These are phyloP conservation scores for Pseudomyrmex concolor DNA, from an alignment of 1,140 invertebrate genomes.

Conservation along the genomic window DNA sequence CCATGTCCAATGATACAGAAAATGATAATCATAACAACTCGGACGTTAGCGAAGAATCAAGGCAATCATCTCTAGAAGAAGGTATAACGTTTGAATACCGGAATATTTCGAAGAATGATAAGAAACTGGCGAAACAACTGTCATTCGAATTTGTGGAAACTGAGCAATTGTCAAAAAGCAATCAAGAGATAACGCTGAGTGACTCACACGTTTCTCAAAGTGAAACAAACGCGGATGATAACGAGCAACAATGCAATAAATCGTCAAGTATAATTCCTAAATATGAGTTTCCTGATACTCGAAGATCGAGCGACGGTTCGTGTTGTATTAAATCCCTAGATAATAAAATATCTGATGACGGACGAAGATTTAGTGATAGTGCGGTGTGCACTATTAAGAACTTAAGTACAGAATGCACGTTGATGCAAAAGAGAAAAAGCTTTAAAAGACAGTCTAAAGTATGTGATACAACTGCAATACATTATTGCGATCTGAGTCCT, in stretches of 20 bases:
- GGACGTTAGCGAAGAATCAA: slow-evolving; percentile 20
- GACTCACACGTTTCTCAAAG: slow-evolving; percentile 1
- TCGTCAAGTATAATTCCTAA: neutral
- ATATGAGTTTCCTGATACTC: slow-evolving; percentile 41
- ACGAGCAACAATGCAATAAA: neutral
- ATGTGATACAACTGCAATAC: slow-evolving; percentile 63
- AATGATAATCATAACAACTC: neutral
- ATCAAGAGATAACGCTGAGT: neutral
- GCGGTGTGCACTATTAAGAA: slow-evolving; percentile 54
- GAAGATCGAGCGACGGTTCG: slow-evolving; percentile 75
- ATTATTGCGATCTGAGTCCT: slow-evolving; percentile 45
- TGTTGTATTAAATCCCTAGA: slow-evolving; percentile 8
- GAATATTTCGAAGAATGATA: slow-evolving; percentile 29
- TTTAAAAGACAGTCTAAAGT: slow-evolving; percentile 78
- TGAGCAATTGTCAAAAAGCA: slow-evolving; percentile 23
- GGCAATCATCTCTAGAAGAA: slow-evolving; percentile 37
- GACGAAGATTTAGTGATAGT: slow-evolving; percentile 76
- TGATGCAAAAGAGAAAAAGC: slow-evolving; percentile 69
- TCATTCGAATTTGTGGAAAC: slow-evolving; percentile 57
- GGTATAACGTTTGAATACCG: slow-evolving; percentile 1
- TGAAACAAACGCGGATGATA: slow-evolving; percentile 12
- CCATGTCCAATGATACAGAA: neutral
- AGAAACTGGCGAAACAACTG: slow-evolving; percentile 62
- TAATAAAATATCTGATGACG: slow-evolving; percentile 34
- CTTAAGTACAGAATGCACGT: neutral